Evolutionary conservation across 2,888 invertebrate species (phyloP).

Genomic region (Sarcophaga carnaria): DNA sequence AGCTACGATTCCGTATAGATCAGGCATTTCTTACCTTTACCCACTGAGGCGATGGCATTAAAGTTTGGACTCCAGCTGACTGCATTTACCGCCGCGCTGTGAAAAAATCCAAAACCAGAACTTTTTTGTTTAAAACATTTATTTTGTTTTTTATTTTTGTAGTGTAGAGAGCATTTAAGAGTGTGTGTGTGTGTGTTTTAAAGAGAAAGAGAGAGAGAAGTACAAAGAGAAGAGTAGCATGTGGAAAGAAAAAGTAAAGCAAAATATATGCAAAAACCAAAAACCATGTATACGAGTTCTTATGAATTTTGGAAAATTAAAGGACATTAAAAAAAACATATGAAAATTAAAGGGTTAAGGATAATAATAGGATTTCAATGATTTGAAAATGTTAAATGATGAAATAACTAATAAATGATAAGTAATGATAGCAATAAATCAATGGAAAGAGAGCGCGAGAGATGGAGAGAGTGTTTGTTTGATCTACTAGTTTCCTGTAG

Average conservation of each 20-base stretch:
- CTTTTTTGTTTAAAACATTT: slow-evolving; percentile 69
- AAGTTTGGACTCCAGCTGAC: slow-evolving; percentile 95
- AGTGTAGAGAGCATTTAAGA: not conserved
- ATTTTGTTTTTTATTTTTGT: slow-evolving; percentile 8
- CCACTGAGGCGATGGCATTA: slow-evolving; percentile 90
- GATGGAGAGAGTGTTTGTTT: too few relatives aligned
- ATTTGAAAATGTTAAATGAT: too few relatives aligned
- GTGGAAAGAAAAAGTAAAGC: slow-evolving; percentile 46
- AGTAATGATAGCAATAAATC: too few relatives aligned
- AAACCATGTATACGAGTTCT: slow-evolving; percentile 35
- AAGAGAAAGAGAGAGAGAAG: slow-evolving; percentile 56
- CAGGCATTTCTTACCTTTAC: slow-evolving; percentile 90
- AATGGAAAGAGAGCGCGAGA: too few relatives aligned
- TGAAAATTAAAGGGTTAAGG: not conserved
- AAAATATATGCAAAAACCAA: slow-evolving; percentile 50
- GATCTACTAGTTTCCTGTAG: too few relatives aligned
- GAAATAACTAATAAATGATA: too few relatives aligned
- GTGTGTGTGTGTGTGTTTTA: slow-evolving; percentile 48
- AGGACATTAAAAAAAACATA: slow-evolving; percentile 4
- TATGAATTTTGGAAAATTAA: not conserved
- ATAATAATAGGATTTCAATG: not conserved
- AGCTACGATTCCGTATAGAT: slow-evolving; percentile 88
- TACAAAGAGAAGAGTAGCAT: slow-evolving; percentile 57
- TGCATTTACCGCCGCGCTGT: slow-evolving; percentile 91
- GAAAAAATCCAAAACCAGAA: slow-evolving; percentile 81